Evolutionary conservation across 2,888 invertebrate genomes (phyloP).

Genomic region (Sussaba pulchella): DNA sequence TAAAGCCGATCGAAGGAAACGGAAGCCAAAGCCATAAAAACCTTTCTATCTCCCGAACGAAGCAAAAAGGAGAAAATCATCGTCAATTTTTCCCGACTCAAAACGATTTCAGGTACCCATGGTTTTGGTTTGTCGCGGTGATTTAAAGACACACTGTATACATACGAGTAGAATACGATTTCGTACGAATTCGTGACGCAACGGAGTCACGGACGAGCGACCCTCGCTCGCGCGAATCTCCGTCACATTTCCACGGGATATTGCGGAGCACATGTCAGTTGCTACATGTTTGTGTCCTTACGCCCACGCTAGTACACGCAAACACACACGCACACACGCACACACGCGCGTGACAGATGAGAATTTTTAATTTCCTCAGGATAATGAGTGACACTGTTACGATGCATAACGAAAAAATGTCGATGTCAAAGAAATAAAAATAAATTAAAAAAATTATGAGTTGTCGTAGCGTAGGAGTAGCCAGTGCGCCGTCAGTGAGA

Average conservation of each 20-base stretch:
- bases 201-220: constrained; percentile 56
- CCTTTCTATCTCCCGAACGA: too few species aligned
- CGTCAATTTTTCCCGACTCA: too few species aligned
- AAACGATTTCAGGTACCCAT: too few species aligned
- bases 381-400: constrained; percentile 32
- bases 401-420: constrained; percentile 25
- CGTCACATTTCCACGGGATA: constrained; percentile 46
- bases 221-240: constrained; percentile 54
- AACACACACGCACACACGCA: neutral
- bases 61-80: too few species aligned
- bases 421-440: too few species aligned
- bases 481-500: constrained; percentile 29
- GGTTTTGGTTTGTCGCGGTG: too few species aligned
- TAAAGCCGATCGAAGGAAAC: too few species aligned
- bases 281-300: too few species aligned
- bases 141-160: too few species aligned
- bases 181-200: constrained; percentile 60
- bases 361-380: neutral
- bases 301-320: too few species aligned
- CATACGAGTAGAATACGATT: constrained; percentile 22
- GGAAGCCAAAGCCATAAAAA: too few species aligned
- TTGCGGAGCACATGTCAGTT: constrained; percentile 5
- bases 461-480: neutral
- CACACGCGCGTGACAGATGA: neutral
- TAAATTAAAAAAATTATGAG: neutral